Conservation (phyloP, 2,797 vertebrate genomes). For the Chaetophractus vellerosus region DNA sequence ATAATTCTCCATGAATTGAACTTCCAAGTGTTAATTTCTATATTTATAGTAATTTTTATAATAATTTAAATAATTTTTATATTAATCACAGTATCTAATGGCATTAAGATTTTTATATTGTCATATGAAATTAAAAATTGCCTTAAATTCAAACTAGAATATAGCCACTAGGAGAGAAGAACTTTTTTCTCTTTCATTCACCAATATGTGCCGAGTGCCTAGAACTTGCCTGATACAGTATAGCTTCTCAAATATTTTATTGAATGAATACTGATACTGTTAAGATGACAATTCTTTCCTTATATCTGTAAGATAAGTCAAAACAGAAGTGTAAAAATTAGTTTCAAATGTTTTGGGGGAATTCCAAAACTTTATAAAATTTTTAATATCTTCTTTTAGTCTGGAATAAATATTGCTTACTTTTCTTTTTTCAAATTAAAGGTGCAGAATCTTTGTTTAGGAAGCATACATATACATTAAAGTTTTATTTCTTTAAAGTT, state of each 20-base stretch:
- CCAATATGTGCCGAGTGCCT: background rate
- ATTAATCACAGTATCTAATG: background rate
- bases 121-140: constrained; percentile 26
- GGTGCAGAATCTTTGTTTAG: background rate
- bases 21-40: constrained; percentile 21
- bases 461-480: background rate
- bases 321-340: constrained; percentile 31
- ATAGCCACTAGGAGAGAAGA: background rate
- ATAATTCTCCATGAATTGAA: constrained; percentile 25
- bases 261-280: constrained; percentile 26
- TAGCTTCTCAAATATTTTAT: background rate
- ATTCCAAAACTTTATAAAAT: constrained; percentile 6
- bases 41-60: background rate
- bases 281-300: constrained; percentile 12
- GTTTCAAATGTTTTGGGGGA: constrained; percentile 42
- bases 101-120: constrained; percentile 7
- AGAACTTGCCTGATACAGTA: background rate
- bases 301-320: background rate
- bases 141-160: constrained; percentile 1
- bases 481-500: constrained; percentile 42
- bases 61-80: background rate
- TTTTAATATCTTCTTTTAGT: background rate
- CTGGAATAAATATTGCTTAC: background rate
- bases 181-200: background rate
- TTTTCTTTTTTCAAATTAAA: constrained; percentile 53